Base-by-base conservation (phyloP, 2,888 invertebrate species). In the Marronus borbonicus region DNA sequence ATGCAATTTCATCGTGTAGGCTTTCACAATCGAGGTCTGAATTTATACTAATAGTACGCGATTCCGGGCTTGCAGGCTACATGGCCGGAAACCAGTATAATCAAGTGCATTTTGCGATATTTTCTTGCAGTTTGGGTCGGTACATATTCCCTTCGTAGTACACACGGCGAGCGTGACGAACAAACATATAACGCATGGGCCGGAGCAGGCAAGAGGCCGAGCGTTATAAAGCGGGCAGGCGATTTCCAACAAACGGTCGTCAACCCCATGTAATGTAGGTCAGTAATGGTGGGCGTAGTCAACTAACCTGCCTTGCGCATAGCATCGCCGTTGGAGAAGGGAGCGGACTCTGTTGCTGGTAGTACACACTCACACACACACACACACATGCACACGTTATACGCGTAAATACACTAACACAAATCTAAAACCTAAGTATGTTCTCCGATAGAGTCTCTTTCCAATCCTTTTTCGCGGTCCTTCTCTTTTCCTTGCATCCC, bases 191-290 rank as follows among this genome's bases (percentile, higher is more conserved):
- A 36, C 39, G 62, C 62, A 58, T 55, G 58, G 28, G 66, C 62
- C 55, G 20, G 44, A 58, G 55, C 55, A 58, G 55, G 55, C 55
- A 58, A 58, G 55, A 58, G 55, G 55, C 55, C 31, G 5, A 58
- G 20, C 20, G 44, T 12, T 44, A 44, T 44, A 44, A 58, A 65
- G 77, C 77, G 17, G 36, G 50, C 65, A n/a, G 24, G 62, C 69
- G 75, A 75, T 68, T 78, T 69, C 75, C 75, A 78, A 64, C 80
- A 81, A 82, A 83, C 85, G 87, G 85, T 86, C 86, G 84, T 84
- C 83, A 84, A 86, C 86, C 87, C 82, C 85, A 83, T 84, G 84
- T 87, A 87, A 87, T 87, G 87, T 87, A 87, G 87, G 87, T 87
- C 87, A 87, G 87, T 87, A 86, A 86, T 87, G 84, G 87, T 87